These are phyloP conservation scores for Sycobia sp. DNA, from an alignment of 1,140 invertebrate species.

Conservation along the genomic window DNA sequence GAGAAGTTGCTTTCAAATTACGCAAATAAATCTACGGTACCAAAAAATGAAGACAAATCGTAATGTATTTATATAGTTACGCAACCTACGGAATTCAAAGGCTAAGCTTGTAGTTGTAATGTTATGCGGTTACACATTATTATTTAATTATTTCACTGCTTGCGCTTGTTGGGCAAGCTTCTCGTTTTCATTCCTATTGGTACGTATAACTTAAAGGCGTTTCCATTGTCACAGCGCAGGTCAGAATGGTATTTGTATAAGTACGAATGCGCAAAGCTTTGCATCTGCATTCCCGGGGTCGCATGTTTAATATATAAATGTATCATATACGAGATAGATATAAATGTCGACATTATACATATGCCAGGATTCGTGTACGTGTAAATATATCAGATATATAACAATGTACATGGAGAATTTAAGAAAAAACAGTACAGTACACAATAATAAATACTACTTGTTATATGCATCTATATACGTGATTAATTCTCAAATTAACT, in stretches of 20 bases:
- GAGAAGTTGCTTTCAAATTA: slow-evolving; percentile 25
- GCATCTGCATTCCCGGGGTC: slow-evolving; percentile 56
- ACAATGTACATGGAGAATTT: slow-evolving; percentile 60
- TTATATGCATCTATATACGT: slow-evolving; percentile 45
- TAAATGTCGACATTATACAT: slow-evolving; percentile 55
- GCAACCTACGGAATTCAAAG: slow-evolving; percentile 6
- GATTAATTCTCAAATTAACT: slow-evolving; percentile 38
- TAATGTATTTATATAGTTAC: no score
- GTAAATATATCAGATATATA: slow-evolving; percentile 53
- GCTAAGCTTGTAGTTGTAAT: no score
- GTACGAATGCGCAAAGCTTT: slow-evolving; percentile 52
- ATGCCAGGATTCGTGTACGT: slow-evolving; percentile 53
- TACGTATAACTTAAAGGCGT: slow-evolving; percentile 26
- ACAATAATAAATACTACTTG: slow-evolving; percentile 64
- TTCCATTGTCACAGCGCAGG: slow-evolving; percentile 7
- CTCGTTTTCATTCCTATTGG: neutral
- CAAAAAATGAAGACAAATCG: slow-evolving; percentile 7
- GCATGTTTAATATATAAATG: slow-evolving; percentile 45
- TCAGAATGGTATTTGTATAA: slow-evolving; percentile 32
- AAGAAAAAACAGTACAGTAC: slow-evolving; percentile 64
- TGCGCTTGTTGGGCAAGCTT: neutral
- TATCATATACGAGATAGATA: slow-evolving; percentile 54
- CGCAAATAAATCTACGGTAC: slow-evolving; percentile 25
- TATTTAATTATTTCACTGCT: neutral
- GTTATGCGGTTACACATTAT: neutral